Conservation (phyloP, 2,888 invertebrate species). For the Lasioglossum marginatum region DNA sequence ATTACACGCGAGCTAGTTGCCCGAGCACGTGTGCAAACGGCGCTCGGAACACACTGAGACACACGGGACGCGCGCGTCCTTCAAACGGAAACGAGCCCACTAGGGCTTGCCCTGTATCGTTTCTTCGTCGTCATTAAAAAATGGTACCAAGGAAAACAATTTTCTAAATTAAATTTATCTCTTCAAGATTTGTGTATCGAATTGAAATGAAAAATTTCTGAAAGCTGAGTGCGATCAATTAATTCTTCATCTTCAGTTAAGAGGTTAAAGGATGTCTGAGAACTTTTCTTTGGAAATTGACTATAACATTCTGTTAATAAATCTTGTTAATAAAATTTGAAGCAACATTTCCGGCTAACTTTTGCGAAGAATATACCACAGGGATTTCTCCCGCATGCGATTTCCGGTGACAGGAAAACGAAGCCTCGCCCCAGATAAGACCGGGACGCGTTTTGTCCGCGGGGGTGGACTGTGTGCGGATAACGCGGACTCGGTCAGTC, state of each 20-base stretch:
- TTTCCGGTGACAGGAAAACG: slow-evolving; percentile 12
- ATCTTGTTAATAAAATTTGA: too few relatives aligned
- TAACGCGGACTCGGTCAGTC: slow-evolving; percentile 21
- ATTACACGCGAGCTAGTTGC: background rate
- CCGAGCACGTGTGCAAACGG: slow-evolving; percentile 7
- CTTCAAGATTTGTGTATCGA: too few relatives aligned
- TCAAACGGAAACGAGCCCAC: slow-evolving; percentile 8
- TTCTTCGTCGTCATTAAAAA: slow-evolving; percentile 20
- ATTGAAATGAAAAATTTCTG: too few relatives aligned
- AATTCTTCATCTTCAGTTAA: too few relatives aligned
- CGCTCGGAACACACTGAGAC: background rate
- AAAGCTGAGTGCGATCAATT: too few relatives aligned
- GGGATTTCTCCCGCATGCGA: background rate
- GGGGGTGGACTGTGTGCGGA: background rate
- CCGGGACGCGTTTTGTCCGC: background rate
- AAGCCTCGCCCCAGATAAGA: slow-evolving; percentile 4
- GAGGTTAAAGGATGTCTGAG: too few relatives aligned
- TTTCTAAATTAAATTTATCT: background rate
- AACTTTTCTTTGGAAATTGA: too few relatives aligned
- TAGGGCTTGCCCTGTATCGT: slow-evolving; percentile 6
- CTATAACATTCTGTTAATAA: too few relatives aligned
- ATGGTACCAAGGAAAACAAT: background rate
- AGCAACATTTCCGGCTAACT: too few relatives aligned
- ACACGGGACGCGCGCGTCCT: slow-evolving; percentile 19
- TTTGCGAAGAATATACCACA: background rate